Evolutionary conservation across 2,888 invertebrate genomes (phyloP).

Genomic region (Athrips mouffetella): DNA sequence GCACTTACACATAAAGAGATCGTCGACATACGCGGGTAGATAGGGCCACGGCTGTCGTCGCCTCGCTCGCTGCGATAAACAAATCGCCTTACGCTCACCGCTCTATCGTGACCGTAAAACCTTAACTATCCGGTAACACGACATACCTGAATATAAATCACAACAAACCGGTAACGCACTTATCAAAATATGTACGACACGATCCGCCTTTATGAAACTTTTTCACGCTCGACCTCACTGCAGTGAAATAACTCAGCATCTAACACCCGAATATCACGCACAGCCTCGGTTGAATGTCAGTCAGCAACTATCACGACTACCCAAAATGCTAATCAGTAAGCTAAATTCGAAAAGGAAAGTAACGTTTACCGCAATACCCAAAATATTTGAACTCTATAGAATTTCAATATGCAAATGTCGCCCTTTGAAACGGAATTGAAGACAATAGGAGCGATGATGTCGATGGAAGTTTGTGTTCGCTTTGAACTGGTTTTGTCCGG

Average conservation of each 20-base stretch:
- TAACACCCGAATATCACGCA: conserved; percentile 49
- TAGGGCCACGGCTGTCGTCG: conserved; percentile 67
- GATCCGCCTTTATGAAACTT: conserved; percentile 53
- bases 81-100: conserved; percentile 65
- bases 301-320: conserved; percentile 35
- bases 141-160: conserved; percentile 71
- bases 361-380: conserved; percentile 64
- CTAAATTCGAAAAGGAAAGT: conserved; percentile 51
- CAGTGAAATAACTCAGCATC: conserved; percentile 25
- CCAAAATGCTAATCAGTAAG: conserved; percentile 33
- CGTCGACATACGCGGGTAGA: conserved; percentile 54
- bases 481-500: conserved; percentile 46
- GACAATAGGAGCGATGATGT: conserved; percentile 18
- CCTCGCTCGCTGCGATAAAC: conserved; percentile 63
- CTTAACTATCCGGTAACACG: conserved; percentile 73
- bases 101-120: conserved; percentile 71
- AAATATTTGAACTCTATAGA: conserved; percentile 61
- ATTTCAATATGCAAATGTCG: conserved; percentile 62
- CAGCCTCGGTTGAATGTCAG: conserved; percentile 33
- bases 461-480: conserved; percentile 43
- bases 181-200: conserved; percentile 69
- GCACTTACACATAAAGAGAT: conserved; percentile 70
- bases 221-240: conserved; percentile 44
- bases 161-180: conserved; percentile 56
- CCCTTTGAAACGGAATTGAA: conserved; percentile 36